phyloP scores from a whole-genome alignment of 1,140 invertebrate species.

The Eueides isabella region DNA sequence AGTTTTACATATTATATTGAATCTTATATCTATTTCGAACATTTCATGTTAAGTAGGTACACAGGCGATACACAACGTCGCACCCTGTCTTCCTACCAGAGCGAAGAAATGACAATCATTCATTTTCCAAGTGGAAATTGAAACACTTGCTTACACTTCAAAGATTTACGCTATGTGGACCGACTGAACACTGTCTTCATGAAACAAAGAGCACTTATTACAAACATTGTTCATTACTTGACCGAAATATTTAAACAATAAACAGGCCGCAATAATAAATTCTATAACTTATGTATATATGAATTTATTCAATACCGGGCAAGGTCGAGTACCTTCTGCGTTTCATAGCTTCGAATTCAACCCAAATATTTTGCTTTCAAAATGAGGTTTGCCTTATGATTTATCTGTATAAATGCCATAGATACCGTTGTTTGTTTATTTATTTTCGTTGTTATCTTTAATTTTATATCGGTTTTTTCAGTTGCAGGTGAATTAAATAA shows the following conservation, averaged over 20 bases:
- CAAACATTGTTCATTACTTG: no score
- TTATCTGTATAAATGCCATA: neutral
- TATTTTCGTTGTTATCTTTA: neutral
- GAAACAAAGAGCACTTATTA: no score
- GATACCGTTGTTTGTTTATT: neutral
- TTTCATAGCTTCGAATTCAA: slow-evolving; percentile 6
- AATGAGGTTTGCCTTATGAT: neutral
- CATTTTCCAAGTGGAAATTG: no score
- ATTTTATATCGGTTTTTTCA: neutral
- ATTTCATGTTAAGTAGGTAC: no score
- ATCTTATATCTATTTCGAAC: no score
- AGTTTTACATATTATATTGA: no score
- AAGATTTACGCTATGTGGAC: no score
- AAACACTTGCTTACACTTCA: no score
- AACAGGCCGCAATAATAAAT: neutral
- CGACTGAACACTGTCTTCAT: no score
- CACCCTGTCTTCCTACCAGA: no score
- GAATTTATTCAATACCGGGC: neutral
- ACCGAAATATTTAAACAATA: neutral
- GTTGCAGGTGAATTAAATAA: neutral
- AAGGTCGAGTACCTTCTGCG: neutral
- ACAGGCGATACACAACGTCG: no score
- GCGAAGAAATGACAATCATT: no score
- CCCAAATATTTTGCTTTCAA: neutral
- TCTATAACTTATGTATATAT: neutral